phyloP scores from a whole-genome alignment of 2,113 vertebrate species.

The Gymnorhina tibicen region DNA sequence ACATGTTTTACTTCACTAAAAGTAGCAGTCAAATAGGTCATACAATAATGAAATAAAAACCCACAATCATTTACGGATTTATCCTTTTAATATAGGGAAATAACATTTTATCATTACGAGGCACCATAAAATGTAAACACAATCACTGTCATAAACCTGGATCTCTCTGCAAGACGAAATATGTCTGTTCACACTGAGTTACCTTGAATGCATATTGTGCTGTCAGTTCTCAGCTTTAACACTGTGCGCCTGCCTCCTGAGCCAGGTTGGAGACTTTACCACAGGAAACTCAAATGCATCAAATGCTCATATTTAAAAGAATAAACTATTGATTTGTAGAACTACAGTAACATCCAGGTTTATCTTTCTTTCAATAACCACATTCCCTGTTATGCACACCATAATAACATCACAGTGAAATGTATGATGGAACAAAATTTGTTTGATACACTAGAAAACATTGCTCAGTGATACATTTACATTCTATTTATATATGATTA shows the following conservation, averaged over 20 bases:
- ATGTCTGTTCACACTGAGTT: conserved; percentile 57
- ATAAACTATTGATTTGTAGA: conserved; percentile 51
- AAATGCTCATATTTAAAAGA: conserved; percentile 50
- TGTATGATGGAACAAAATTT: conserved; percentile 72
- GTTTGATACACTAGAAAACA: conserved; percentile 74
- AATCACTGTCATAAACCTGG: conserved; percentile 90
- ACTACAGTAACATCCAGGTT: conserved; percentile 82
- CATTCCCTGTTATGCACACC: conserved; percentile 83
- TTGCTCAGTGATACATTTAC: conserved; percentile 77
- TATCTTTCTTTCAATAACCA: conserved; percentile 80
- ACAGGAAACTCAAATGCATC: conserved; percentile 36
- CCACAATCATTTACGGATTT: conserved; percentile 73
- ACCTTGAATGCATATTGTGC: conserved; percentile 65
- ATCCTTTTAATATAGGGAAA: conserved; percentile 89
- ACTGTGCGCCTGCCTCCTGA: conserved; percentile 31
- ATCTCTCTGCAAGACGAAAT: conserved; percentile 70
- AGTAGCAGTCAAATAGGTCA: neutral
- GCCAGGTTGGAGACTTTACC: conserved; percentile 8
- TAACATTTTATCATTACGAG: conserved; percentile 88
- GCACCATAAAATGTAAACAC: conserved; percentile 98
- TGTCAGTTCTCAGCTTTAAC: conserved; percentile 14
- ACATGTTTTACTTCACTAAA: neutral
- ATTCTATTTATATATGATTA: conserved; percentile 84
- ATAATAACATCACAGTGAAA: conserved; percentile 85
- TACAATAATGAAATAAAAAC: conserved; percentile 60